Conservation (phyloP, 2,113 vertebrate genomes). For the Thermophis baileyi region DNA sequence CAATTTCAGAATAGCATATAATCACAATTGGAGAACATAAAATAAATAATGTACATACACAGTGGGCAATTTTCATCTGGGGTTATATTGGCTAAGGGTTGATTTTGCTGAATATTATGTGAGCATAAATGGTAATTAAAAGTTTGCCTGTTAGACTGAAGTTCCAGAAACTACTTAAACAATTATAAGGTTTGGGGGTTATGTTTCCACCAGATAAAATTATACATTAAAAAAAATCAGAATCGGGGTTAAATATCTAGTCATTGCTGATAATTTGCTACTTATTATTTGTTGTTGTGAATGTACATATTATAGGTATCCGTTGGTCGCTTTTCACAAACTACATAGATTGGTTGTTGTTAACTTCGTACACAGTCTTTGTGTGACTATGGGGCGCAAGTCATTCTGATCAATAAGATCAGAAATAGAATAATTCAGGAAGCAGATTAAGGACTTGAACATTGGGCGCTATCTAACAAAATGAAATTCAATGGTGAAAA, state of each 20-base stretch:
- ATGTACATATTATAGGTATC: too few species aligned
- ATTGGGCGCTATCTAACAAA: too few species aligned
- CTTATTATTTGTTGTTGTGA: neutral
- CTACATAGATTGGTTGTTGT: neutral
- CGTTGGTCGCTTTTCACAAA: neutral
- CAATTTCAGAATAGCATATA: constrained; percentile 10
- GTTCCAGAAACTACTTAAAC: neutral
- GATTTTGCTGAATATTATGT: neutral
- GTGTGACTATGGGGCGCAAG: neutral
- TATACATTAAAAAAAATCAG: neutral
- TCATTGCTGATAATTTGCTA: neutral
- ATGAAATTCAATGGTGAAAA: too few species aligned
- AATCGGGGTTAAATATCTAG: neutral
- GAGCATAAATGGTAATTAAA: constrained; percentile 20
- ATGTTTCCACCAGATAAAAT: neutral
- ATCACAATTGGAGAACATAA: constrained; percentile 13
- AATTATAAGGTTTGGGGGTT: neutral
- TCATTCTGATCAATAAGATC: neutral
- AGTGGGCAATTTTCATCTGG: neutral
- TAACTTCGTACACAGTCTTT: neutral
- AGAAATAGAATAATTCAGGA: neutral
- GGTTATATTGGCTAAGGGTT: neutral
- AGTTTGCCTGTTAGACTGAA: neutral
- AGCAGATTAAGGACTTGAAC: neutral
- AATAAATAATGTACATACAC: constrained; percentile 6